A percentile compares a stretch with the other conserved stretches of the same genome.
Conservation (phyloP, 2,113 vertebrate genomes). For the Falco punctatus region DNA sequence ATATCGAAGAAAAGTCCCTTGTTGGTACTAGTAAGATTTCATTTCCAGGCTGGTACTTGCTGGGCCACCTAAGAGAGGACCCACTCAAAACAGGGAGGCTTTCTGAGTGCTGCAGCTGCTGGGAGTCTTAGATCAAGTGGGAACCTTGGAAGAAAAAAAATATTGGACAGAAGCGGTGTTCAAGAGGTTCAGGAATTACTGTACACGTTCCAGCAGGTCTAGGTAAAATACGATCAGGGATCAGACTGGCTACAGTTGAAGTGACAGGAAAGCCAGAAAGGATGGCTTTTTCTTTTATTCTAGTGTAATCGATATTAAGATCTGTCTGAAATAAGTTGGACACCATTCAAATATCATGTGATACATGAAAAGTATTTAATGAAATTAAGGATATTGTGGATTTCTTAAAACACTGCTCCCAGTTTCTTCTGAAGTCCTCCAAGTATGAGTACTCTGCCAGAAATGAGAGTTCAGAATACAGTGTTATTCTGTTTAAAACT, state of each 20-base stretch:
- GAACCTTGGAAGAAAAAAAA: background rate
- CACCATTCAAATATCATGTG: background rate
- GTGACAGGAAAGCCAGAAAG: background rate
- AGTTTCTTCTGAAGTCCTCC: background rate
- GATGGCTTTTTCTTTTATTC: background rate
- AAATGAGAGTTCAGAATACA: background rate
- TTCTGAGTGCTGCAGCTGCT: background rate
- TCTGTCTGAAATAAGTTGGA: background rate
- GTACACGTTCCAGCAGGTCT: background rate
- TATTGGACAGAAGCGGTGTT: background rate
- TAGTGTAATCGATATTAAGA: background rate
- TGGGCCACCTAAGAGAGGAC: background rate
- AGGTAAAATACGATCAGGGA: background rate
- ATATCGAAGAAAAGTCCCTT: background rate
- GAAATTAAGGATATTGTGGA: background rate
- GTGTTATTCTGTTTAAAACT: background rate
- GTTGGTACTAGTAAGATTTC: background rate
- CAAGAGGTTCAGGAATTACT: background rate
- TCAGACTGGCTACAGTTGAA: background rate
- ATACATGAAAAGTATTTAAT: background rate
- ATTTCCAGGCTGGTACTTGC: background rate
- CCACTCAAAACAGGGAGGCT: background rate
- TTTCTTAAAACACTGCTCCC: background rate
- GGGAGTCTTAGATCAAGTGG: background rate
- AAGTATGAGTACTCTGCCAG: background rate